Base-by-base conservation (phyloP, 2,113 vertebrate genomes). In the Brachyistius frenatus region DNA sequence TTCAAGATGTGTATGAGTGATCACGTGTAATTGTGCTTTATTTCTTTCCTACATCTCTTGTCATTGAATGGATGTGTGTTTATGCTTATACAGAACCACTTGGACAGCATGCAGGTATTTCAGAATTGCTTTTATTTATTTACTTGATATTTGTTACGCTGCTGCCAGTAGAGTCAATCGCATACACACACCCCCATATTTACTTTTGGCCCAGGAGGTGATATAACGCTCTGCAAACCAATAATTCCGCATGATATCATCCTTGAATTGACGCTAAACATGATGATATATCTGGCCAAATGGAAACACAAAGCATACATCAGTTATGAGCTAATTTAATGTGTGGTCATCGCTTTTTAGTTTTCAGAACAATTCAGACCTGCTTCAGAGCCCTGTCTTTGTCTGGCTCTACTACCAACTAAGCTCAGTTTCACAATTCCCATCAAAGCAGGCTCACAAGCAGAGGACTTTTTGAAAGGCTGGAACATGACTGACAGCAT, bases 61-160 rank as follows among this genome's bases (percentile, higher is more conserved):
- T 95, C 87, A 89, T 91, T 94, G 92, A 96, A 92, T 90, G 89
- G 88, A 74, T 93, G 90, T 95, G 92, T 93, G 92, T 94, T 93
- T 95, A 89, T 96, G 95, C 95, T 95, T 92, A 93, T 91, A 92
- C 97, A 99, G 98, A 97, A 93, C 96, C 95, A 97, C 94, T 94
- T 99, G 98, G 98, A 99, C 96, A 96, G 96, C 97, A 98, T 99
- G 98, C 98, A 99, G 98, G 98, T 99, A 99, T 95, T 96, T 94
- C 94, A 92, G 82, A 76, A 67, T 73, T 83, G 86, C 73, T 93
- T 93, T 86, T 70, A 85, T 88, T 88, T 68, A 66, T 85, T 82
- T 76, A 71, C 67, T 67, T 89, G 53, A 76, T 84, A 63, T 78
- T 81, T 80, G 53, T 70, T 65, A 63, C 50, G 53, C 46, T 15